Base-by-base conservation (phyloP, 53 echinoderm and acorn worm species). In the Temnopleurus reevesii region DNA sequence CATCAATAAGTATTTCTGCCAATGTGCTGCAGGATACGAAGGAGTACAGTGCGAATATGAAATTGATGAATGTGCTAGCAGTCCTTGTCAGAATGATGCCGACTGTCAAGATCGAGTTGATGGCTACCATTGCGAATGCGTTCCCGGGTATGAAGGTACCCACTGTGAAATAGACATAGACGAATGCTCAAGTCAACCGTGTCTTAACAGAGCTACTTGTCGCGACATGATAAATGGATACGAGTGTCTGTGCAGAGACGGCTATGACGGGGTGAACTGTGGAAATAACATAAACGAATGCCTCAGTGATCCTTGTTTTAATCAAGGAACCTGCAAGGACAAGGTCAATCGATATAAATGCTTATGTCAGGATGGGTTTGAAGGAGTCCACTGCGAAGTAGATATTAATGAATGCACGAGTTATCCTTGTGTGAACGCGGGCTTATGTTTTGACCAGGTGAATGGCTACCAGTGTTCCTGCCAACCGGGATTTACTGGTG, bases 401-500 rank as follows among this genome's bases (percentile, higher is more conserved):
- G 58, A 92, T 24, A 76, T 92, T n/a, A 41, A 93, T 26, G 90
- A 93, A 51, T 93, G 90, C 45, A 45, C 45, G 5, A 90, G 90
- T 79, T 31, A 33, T 35, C 76, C 92, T 17, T 95, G 95, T 64
- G 53, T 81, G 9, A 87, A 91, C 45, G 90, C 79, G 1, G 95
- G 90, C 13, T 43, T 59, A n/a, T 93, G 93, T 21, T 35, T 87
- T 10, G 93, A 95, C 76, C 35, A 38, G 2, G 76, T 91, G 1
- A 92, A 94, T 36, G 65, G 54, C 1, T 96, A 95, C 76, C 24
- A 30, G 1, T 96, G 97, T 34, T 76, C 46, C 3, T 96, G 96
- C 64, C 77, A 44, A n/a, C 53, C 93, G 2, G 96, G 96, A 13
- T 96, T 66, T 86, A 77, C 87, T n/a, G 96, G 96, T 2, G 59